These are phyloP conservation scores for Lamproptera curius DNA, from an alignment of 2,888 invertebrate species.

Conservation along the genomic window DNA sequence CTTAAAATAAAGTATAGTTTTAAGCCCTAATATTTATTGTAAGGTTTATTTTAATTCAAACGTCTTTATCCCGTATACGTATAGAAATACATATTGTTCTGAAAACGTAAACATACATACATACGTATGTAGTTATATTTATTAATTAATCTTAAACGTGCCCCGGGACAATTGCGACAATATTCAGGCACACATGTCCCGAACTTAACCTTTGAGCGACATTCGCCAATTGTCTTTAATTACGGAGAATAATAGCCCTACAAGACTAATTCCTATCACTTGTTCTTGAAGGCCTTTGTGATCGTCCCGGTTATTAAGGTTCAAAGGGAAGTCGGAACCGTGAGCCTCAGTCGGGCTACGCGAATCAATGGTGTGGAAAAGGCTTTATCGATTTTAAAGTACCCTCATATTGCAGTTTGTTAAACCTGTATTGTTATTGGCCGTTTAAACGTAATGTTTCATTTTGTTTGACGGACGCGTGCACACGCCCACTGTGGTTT, in stretches of 20 bases:
- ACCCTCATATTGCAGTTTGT: slow-evolving; percentile 31
- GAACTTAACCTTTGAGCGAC: slow-evolving; percentile 9
- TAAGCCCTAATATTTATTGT: no score
- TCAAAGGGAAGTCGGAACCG: slow-evolving; percentile 48
- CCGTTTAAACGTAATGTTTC: slow-evolving; percentile 32
- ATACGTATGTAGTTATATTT: no score
- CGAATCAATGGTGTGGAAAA: slow-evolving; percentile 56
- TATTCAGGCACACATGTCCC: not conserved
- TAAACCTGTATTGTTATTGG: slow-evolving; percentile 56
- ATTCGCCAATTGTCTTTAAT: slow-evolving; percentile 31
- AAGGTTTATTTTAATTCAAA: no score
- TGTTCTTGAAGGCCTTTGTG: slow-evolving; percentile 58
- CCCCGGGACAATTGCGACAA: not conserved
- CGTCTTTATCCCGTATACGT: no score
- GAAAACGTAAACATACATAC: no score
- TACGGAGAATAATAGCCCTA: slow-evolving; percentile 34
- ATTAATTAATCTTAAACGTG: no score
- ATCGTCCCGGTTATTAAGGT: slow-evolving; percentile 45
- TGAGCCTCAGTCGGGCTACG: slow-evolving; percentile 28
- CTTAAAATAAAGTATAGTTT: no score
- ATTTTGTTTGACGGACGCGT: slow-evolving; percentile 6
- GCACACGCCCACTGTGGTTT: no score
- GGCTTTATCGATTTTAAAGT: slow-evolving; percentile 57
- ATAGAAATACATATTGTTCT: no score
- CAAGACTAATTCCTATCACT: slow-evolving; percentile 55